Evolutionary conservation across 1,140 invertebrate species (phyloP), one percentile per base, ranked within the genome.

Genomic region (Gyrodactylus bullatarudis): DNA sequence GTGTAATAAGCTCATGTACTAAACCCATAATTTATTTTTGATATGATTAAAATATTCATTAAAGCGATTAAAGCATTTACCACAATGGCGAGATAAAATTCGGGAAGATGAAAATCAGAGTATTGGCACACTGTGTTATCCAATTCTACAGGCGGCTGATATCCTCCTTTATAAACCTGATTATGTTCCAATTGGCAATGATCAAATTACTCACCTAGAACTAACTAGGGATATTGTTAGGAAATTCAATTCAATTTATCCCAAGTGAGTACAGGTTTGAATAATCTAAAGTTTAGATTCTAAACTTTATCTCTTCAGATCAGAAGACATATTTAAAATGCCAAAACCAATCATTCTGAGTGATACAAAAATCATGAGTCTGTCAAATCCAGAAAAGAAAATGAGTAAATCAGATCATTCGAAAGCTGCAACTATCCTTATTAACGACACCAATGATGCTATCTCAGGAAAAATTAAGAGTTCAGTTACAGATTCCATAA

Each of bases 131-230:
- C 24, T 71, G 16, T 20, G 22, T 19, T 71, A 71, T 71, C 70
- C 70, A 25, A 16, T 71, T 71, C 23, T 71, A 16, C 70, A 71
- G n/a, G 26, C 23, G 20, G 70, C 70, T 1, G 70, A 71, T n/a
- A 71, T 71, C 24, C 24, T 71, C 20, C 24, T 71, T 20, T 71
- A 71, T 26, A 1, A 21, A 1, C 70, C 70, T 2, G 21, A 71
- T 16, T 71, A 23, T 25, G 70, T 71, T 1, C 70, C 70, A n/a
- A 24, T 71, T 26, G 70, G 70, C 21, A 24, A 71, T 8, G 70
- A 71, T 26, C 70, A 71, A 26, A 71, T 71, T 71, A 26, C 24
- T 25, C 70, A 71, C n/a, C n/a, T 71, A 24, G 70, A 71, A n/a
- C 24, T 71, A 8, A 24, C 70, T 25, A n/a, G 70, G 24, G 21